Evolutionary conservation across 2,797 vertebrate species (phyloP), one percentile per base, ranked within the genome.

Genomic region (Chaetodon trifasciatus): DNA sequence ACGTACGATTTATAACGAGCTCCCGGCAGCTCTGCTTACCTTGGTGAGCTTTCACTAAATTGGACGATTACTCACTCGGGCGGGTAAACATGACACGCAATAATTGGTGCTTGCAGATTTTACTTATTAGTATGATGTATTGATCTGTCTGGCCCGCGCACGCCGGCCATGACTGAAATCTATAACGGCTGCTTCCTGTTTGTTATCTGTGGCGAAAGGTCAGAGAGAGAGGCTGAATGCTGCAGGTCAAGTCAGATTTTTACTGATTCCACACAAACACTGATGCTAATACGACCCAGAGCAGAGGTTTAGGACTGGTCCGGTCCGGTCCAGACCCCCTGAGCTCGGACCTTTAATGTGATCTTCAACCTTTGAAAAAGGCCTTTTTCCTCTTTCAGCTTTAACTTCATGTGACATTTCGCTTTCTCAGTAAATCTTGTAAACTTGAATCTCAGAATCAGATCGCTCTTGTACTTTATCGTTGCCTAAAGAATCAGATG

Each of bases 91-190:
- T 93, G 95, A 93, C 92, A 88, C 44, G 73, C 91, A 88, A 91
- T 95, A 94, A 95, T 94, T 95, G 95, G 86, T 46, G 80, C 88
- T 93, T 79, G 89, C 92, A 93, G 90, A 92, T 94, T 95, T 94
- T 69, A 94, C 91, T 95, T 94, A 93, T 94, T 94, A 93, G 89
- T 88, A 88, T 92, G 94, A 94, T 87, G 90, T 81, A 94, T 93
- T 74, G 93, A 94, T 94, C 85, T 17, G 79, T 81, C 61, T 40
- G 71, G 49, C 50, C 28, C 8, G 61, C n/a, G 56, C 73, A 50
- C 65, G 32, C 24, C 11, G 52, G 24, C 70, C 68, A 10, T 7
- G 42, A 17, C 67, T 81, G 46, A 74, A 68, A 91, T 92, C 86
- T 69, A 84, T 83, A 88, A 85, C 37, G 35, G 12, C 78, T 23